phyloP scores from a whole-genome alignment of 2,113 vertebrate species.

The Egretta garzetta region DNA sequence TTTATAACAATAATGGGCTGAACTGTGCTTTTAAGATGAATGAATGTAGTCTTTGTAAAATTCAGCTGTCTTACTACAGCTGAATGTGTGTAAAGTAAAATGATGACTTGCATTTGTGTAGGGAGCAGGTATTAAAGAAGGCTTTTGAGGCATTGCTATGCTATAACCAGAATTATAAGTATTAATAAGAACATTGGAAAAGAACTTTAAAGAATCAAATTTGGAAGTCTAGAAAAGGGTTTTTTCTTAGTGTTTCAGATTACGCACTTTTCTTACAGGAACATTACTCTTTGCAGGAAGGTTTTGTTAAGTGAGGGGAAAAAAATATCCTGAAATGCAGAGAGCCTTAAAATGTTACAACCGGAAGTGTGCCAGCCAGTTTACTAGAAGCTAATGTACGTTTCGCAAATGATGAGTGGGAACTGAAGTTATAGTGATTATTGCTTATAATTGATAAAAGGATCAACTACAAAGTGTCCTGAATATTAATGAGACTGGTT shows the following conservation, averaged over 20 bases:
- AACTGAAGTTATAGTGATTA: not conserved
- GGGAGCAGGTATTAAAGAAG: not conserved
- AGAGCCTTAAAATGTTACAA: not conserved
- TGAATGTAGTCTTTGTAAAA: not conserved
- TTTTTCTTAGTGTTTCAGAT: not conserved
- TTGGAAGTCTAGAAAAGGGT: not conserved
- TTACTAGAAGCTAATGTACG: not conserved
- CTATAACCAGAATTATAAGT: not conserved
- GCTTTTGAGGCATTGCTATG: not conserved
- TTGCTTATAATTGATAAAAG: not conserved
- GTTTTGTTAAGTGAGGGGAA: not conserved
- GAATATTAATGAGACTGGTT: not conserved
- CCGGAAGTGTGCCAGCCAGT: not conserved
- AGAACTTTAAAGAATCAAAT: not conserved
- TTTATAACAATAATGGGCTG: not conserved
- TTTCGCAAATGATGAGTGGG: not conserved
- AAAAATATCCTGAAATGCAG: not conserved
- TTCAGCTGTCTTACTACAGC: not conserved
- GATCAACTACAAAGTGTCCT: not conserved
- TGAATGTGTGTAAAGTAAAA: not conserved
- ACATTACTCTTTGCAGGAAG: not conserved
- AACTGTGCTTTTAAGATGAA: constrained; percentile 15
- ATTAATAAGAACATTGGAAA: not conserved
- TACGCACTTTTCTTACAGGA: not conserved
- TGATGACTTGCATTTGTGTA: not conserved